Conservation (phyloP, 2,888 invertebrate genomes). For the Stictocephala bisonia region DNA sequence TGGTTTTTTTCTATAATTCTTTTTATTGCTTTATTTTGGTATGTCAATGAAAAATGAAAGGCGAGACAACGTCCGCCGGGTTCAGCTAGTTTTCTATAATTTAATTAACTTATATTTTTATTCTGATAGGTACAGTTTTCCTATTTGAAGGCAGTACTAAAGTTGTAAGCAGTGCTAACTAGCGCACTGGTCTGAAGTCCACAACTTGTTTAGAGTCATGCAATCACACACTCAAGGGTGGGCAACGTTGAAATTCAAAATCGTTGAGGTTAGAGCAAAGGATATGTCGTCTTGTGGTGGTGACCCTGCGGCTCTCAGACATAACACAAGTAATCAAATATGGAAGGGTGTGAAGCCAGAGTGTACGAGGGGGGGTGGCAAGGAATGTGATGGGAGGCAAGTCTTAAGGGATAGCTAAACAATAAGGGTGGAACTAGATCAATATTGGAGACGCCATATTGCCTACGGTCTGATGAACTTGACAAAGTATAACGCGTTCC, state of each 20-base stretch:
- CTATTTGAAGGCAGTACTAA: background rate
- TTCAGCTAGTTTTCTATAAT: no score
- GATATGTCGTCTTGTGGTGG: slow-evolving; percentile 28
- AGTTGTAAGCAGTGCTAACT: background rate
- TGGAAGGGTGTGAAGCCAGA: slow-evolving; percentile 32
- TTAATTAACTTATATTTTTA: background rate
- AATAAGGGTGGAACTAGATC: slow-evolving; percentile 45
- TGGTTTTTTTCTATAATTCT: no score
- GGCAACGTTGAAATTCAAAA: slow-evolving; percentile 39
- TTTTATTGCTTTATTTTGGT: no score
- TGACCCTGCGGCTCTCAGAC: slow-evolving; percentile 15
- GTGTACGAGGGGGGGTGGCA: slow-evolving; percentile 15
- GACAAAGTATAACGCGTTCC: background rate
- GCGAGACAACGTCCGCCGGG: no score
- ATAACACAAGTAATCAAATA: slow-evolving; percentile 38
- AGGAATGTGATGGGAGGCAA: slow-evolving; percentile 40
- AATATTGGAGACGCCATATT: slow-evolving; percentile 42
- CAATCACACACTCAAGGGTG: slow-evolving; percentile 16
- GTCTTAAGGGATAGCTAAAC: slow-evolving; percentile 46
- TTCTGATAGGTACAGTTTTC: background rate
- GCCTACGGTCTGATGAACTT: slow-evolving; percentile 38
- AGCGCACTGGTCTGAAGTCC: background rate
- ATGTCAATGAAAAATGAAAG: no score
- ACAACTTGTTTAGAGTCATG: background rate
- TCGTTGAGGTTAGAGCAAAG: slow-evolving; percentile 37